These are phyloP conservation scores for Tuta absoluta DNA, from an alignment of 2,888 invertebrate species.

Conservation along the genomic window DNA sequence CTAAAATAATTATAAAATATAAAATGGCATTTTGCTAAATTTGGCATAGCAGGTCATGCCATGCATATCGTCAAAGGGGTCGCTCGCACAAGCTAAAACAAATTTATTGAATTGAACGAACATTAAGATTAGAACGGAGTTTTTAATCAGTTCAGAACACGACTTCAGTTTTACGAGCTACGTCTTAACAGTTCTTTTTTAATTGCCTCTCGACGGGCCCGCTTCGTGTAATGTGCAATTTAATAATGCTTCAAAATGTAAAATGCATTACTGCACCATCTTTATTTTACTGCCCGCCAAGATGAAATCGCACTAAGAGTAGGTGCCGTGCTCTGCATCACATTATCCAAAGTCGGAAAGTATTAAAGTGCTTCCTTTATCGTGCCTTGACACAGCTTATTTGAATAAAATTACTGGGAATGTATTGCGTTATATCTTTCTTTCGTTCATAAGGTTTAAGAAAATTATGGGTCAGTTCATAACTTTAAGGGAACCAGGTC, in stretches of 20 bases:
- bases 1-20: too few species aligned
- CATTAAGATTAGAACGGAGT: conserved; percentile 63
- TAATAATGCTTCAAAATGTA: conserved; percentile 79
- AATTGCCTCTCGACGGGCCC: conserved; percentile 73
- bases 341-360: conserved; percentile 34
- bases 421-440: neutral
- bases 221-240: conserved; percentile 73
- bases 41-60: conserved; percentile 27
- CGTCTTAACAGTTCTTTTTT: conserved; percentile 77
- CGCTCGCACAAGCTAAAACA: conserved; percentile 52
- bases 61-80: conserved; percentile 48
- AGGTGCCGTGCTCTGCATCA: conserved; percentile 42
- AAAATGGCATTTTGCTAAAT: too few species aligned
- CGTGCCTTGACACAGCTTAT: conserved; percentile 15
- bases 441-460: neutral
- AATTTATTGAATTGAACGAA: conserved; percentile 64
- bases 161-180: conserved; percentile 74
- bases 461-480: too few species aligned
- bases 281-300: conserved; percentile 65
- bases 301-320: conserved; percentile 51
- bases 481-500: too few species aligned
- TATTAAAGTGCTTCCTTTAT: conserved; percentile 27
- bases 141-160: conserved; percentile 77
- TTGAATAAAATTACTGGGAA: conserved; percentile 1
- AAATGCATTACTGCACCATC: conserved; percentile 77